Conservation (phyloP, 2,113 vertebrate species). For the Pseudolaguvia tuberculata region DNA sequence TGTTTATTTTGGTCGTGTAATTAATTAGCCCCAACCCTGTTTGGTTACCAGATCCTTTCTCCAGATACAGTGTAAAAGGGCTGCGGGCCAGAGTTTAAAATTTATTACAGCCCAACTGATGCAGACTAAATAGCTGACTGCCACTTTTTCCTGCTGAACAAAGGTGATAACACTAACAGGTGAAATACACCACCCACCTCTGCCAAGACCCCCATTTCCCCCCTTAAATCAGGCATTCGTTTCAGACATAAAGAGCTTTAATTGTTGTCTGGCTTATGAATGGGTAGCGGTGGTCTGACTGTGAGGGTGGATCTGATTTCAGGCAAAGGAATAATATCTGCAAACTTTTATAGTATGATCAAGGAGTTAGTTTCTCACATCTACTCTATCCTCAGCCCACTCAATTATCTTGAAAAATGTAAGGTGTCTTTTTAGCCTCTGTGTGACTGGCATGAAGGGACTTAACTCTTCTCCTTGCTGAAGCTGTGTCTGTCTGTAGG, state of each 20-base stretch:
- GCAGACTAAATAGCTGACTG: slow-evolving; percentile 57
- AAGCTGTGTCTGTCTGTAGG: slow-evolving; percentile 26
- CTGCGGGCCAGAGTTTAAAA: slow-evolving; percentile 28
- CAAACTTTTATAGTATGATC: slow-evolving; percentile 29
- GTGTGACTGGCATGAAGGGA: slow-evolving; percentile 41
- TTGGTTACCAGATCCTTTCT: not conserved
- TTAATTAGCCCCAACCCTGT: not conserved
- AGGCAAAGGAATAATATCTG: slow-evolving; percentile 7
- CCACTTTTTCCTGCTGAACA: slow-evolving; percentile 62
- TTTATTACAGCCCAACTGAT: slow-evolving; percentile 39
- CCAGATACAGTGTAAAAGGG: not conserved
- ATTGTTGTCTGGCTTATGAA: slow-evolving; percentile 21
- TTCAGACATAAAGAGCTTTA: slow-evolving; percentile 8
- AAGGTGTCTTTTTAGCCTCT: slow-evolving; percentile 34
- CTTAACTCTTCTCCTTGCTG: slow-evolving; percentile 22
- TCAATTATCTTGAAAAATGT: slow-evolving; percentile 26
- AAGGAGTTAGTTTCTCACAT: not conserved
- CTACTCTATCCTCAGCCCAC: not conserved
- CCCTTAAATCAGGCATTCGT: slow-evolving; percentile 12
- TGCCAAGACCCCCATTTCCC: slow-evolving; percentile 4
- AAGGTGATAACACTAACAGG: slow-evolving; percentile 53
- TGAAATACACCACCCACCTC: slow-evolving; percentile 7
- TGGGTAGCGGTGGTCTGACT: not conserved
- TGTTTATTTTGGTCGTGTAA: not conserved
- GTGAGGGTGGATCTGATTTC: slow-evolving; percentile 28